phyloP scores from a whole-genome alignment of 2,888 invertebrate genomes.

The Amphimallon solstitiale region DNA sequence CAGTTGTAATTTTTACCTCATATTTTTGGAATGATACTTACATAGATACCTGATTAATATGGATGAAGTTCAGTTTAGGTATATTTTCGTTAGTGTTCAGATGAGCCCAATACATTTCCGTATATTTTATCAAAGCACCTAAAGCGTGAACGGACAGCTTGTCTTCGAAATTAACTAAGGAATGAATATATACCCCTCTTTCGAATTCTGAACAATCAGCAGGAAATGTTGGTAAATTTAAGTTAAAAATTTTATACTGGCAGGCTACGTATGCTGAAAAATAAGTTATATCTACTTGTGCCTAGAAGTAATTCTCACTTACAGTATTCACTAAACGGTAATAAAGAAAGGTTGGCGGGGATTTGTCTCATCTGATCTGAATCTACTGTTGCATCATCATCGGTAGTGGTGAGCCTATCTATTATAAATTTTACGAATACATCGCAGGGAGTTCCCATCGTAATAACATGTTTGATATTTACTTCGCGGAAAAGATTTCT shows the following conservation, averaged over 20 bases:
- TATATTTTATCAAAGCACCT: conserved; percentile 76
- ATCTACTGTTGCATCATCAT: conserved; percentile 44
- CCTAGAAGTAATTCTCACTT: too few species aligned
- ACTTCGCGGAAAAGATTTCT: conserved; percentile 70
- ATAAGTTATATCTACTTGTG: not conserved
- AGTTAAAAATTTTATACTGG: conserved; percentile 66
- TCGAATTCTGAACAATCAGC: conserved; percentile 66
- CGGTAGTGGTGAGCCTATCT: conserved; percentile 46
- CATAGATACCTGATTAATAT: conserved; percentile 71
- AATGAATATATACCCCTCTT: conserved; percentile 69
- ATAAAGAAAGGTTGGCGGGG: conserved; percentile 67
- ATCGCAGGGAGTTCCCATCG: conserved; percentile 67
- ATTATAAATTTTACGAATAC: conserved; percentile 62
- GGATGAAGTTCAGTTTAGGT: conserved; percentile 66
- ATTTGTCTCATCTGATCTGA: conserved; percentile 52
- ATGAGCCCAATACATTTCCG: conserved; percentile 72
- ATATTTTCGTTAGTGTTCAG: conserved; percentile 53
- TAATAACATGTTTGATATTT: conserved; percentile 67
- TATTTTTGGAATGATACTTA: conserved; percentile 59
- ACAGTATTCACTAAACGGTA: conserved; percentile 71
- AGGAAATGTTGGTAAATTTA: conserved; percentile 65
- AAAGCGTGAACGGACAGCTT: conserved; percentile 74
- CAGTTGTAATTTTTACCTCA: too few species aligned
- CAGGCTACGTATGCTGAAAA: conserved; percentile 68
- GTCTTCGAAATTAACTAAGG: conserved; percentile 72